Conservation (phyloP, 1,140 invertebrate species). For the Leptopilina boulardi region DNA sequence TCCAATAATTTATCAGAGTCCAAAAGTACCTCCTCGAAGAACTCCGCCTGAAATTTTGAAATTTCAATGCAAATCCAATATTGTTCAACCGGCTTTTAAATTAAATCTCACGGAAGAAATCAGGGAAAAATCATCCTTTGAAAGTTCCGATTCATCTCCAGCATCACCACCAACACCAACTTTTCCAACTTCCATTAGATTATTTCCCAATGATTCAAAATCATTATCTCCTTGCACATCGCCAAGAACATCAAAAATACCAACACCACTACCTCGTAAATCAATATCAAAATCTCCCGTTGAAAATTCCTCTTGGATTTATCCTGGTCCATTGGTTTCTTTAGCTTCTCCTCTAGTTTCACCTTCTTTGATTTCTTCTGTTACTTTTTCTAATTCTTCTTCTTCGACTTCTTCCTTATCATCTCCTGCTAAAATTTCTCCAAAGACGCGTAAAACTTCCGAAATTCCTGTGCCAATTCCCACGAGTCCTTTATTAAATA, state of each 20-base stretch:
- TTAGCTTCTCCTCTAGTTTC: not conserved
- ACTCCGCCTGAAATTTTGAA: conserved; percentile 60
- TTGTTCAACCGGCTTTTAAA: conserved; percentile 29
- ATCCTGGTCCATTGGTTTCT: conserved; percentile 6
- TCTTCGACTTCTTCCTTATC: not conserved
- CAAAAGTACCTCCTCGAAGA: conserved; percentile 65
- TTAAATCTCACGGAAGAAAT: conserved; percentile 37
- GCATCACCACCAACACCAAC: conserved; percentile 42
- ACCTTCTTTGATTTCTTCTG: not conserved
- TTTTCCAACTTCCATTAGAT: conserved; percentile 22
- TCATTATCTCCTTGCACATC: conserved; percentile 38
- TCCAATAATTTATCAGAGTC: conserved; percentile 69
- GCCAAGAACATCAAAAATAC: conserved; percentile 68
- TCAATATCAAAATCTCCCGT: conserved; percentile 50
- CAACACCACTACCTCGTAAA: conserved; percentile 69
- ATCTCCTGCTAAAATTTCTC: not conserved
- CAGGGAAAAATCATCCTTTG: conserved; percentile 6
- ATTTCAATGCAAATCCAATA: conserved; percentile 34
- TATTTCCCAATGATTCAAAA: conserved; percentile 35
- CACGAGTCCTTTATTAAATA: conserved; percentile 38
- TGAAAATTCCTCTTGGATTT: conserved; percentile 30
- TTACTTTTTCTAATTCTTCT: not conserved
- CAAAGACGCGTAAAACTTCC: conserved; percentile 51
- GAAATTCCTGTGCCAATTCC: conserved; percentile 60
- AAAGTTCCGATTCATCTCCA: conserved; percentile 22